Base-by-base conservation (phyloP, 2,797 vertebrate species). In the Podargus strigoides region DNA sequence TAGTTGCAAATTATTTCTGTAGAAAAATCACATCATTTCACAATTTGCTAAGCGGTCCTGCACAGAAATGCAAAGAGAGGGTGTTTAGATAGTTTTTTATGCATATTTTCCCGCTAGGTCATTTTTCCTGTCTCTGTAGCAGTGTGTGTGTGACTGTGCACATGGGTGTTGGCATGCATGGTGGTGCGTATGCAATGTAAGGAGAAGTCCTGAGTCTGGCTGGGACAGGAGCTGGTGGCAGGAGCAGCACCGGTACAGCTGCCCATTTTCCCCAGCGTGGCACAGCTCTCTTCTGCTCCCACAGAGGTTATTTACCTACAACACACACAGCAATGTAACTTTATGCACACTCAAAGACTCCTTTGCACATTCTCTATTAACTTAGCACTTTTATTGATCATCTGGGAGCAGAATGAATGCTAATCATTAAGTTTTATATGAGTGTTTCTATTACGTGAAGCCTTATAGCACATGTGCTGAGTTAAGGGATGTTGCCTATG, bases 391-490 rank as follows among this genome's bases (percentile, higher is more conserved):
- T 92, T 95, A 93, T 82, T 85, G 92, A 93, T 93, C 89, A 23
- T 95, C 89, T 68, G 77, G 79, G 70, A 91, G 53, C 70, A 70
- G 70, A 73, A 75, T 85, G 70, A 95, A 95, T 69, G 87, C 87
- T 94, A 69, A 94, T 73, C 94, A 81, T 96, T 89, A 87, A 60
- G 84, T 79, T 93, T 95, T 92, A 96, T 94, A 87, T 41, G 67
- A 73, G 50, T 77, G 74, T 82, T 96, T 90, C 92, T 92, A 70
- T 91, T 87, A 90, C 20, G 1, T 42, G 34, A 87, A 89, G 76
- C 58, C 59, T 79, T 86, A 78, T 7, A 92, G 83, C 70, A 92
- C 72, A 73, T 73, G 80, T 78, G 72, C 36, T 8, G 22, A 82
- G 67, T 93, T 94, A 94, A 91, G 81, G 68, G 93, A 94, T 79